A percentile compares a stretch with the other conserved stretches of the same genome.
These are phyloP conservation scores for Liodrosophila aerea DNA, from an alignment of 2,888 invertebrate species.

Conservation along the genomic window DNA sequence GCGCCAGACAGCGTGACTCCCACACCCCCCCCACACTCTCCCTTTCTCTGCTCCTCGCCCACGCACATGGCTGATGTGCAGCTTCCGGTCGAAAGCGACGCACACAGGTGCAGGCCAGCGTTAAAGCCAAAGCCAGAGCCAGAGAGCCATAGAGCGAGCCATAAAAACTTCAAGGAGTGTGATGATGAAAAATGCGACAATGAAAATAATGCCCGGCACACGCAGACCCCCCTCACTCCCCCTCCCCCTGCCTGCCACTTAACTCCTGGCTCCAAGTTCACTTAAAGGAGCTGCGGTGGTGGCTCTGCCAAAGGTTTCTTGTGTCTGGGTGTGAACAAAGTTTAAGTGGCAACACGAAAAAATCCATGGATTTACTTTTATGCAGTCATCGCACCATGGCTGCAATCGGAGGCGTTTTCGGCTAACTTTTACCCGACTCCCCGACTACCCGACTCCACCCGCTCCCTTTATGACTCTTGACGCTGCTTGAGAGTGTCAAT, in stretches of 20 bases:
- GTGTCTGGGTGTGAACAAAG: conserved; percentile 74
- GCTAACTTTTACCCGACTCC: conserved; percentile 47
- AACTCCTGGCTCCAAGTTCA: conserved; percentile 2
- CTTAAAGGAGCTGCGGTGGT: conserved; percentile 10
- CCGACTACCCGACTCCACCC: no score
- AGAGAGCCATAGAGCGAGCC: conserved; percentile 35
- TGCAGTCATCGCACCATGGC: conserved; percentile 45
- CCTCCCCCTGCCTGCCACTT: not conserved
- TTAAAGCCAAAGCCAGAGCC: conserved; percentile 29
- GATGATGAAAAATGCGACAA: conserved; percentile 80
- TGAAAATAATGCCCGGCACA: conserved; percentile 74
- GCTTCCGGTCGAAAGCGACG: conserved; percentile 70
- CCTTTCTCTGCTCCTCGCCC: conserved; percentile 18
- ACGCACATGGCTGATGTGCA: conserved; percentile 71
- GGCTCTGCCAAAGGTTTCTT: conserved; percentile 43
- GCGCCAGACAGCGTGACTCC: conserved; percentile 49
- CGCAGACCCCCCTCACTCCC: conserved; percentile 31
- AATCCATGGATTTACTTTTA: conserved; percentile 78
- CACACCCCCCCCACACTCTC: conserved; percentile 10
- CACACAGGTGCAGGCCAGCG: conserved; percentile 70
- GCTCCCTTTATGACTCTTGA: conserved; percentile 77
- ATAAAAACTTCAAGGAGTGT: conserved; percentile 67
- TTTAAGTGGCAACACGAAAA: conserved; percentile 79
- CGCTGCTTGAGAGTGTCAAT: conserved; percentile 78
- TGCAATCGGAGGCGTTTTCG: conserved; percentile 45